Evolutionary conservation across 30 jellyfish, hydroid and myxozoan genomes (phyloP).

Genomic region (Hydra vulgaris): DNA sequence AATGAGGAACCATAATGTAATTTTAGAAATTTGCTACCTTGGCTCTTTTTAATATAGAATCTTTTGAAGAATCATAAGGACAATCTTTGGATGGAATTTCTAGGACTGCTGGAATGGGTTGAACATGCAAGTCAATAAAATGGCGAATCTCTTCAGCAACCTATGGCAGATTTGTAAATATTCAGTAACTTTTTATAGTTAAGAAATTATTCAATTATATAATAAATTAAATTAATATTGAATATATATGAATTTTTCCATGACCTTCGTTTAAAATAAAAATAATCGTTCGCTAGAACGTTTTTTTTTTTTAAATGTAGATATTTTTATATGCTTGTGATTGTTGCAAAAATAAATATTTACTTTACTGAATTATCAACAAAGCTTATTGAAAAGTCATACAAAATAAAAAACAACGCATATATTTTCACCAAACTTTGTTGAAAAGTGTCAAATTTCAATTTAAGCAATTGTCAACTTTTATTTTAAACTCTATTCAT

Average conservation of each 20-base stretch:
- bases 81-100: conserved; percentile 94
- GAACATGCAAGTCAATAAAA: conserved; percentile 56
- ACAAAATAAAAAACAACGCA: no score
- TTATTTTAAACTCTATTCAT: no score
- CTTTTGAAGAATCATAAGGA: conserved; percentile 97
- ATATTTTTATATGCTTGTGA: no score
- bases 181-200: neutral
- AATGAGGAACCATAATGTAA: neutral
- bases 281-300: no score
- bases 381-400: no score
- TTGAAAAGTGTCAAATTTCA: no score
- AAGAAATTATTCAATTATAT: neutral
- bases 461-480: no score
- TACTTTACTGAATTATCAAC: no score
- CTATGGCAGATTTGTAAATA: conserved; percentile 11
- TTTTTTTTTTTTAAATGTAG: no score
- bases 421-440: no score
- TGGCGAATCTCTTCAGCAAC: conserved; percentile 96
- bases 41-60: conserved; percentile 86
- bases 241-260: neutral
- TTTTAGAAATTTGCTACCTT: conserved; percentile 35
- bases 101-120: conserved; percentile 86
- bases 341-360: no score
- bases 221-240: neutral
- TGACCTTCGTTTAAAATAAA: no score